Evolutionary conservation across 2,113 vertebrate genomes (phyloP).

Genomic region (Panurus biarmicus): DNA sequence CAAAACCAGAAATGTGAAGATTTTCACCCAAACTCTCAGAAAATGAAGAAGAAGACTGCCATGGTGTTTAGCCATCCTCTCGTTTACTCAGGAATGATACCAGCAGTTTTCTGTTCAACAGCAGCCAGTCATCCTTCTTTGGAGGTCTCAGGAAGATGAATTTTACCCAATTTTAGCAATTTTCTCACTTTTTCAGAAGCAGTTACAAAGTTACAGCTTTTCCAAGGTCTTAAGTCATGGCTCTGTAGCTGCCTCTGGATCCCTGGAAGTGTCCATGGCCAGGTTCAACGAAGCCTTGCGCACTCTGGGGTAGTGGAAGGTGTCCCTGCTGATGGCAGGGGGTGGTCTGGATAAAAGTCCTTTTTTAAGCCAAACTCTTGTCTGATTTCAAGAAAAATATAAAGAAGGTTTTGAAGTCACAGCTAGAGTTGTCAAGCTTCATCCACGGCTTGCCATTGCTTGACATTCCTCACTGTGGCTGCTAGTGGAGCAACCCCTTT

Average conservation of each 20-base stretch:
- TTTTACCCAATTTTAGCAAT: not conserved
- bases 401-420: not conserved
- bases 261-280: accelerated
- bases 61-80: not conserved
- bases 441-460: accelerated
- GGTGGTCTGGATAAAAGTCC: accelerated
- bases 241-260: not conserved
- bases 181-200: not conserved
- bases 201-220: not conserved
- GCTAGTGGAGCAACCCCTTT: not conserved
- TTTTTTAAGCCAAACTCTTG: not conserved
- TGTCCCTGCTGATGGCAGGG: too few species aligned
- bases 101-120: not conserved
- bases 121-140: not conserved
- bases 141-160: not conserved
- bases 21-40: not conserved
- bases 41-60: not conserved
- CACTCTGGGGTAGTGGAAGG: accelerated
- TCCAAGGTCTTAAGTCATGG: not conserved
- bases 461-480: accelerated
- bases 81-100: not conserved
- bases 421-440: too few species aligned
- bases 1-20: not conserved
- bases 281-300: not conserved
- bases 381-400: not conserved